Percentiles rank a stretch among this genome's conserved stretches.
Evolutionary conservation across 1,140 invertebrate genomes (phyloP).

Genomic region (Calliopsis andreniformis): DNA sequence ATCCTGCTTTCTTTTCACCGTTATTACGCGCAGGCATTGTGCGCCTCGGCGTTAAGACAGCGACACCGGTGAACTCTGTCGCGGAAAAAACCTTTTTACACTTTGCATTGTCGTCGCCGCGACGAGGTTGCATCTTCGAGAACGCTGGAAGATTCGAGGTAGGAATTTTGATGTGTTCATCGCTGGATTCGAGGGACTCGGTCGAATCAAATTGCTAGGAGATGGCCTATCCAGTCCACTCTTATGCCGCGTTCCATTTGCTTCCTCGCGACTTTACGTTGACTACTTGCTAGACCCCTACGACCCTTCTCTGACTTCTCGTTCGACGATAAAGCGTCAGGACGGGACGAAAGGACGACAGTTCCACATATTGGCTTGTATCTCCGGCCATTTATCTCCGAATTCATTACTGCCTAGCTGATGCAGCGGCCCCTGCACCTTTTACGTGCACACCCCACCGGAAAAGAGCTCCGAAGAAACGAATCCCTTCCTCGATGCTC

Average conservation of each 20-base stretch:
- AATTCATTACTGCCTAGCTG: slow-evolving; percentile 70
- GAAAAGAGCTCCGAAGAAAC: slow-evolving; percentile 45
- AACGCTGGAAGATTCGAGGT: no score
- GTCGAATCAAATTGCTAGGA: no score
- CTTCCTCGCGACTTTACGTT: no score
- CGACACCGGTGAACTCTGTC: background rate
- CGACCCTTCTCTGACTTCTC: slow-evolving; percentile 13
- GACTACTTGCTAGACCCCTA: slow-evolving; percentile 24
- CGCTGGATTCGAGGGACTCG: no score
- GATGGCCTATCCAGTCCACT: no score
- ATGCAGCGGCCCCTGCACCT: slow-evolving; percentile 59
- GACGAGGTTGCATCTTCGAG: background rate
- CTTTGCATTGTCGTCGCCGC: background rate
- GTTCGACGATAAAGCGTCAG: slow-evolving; percentile 51
- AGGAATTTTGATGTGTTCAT: no score
- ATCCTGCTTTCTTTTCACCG: slow-evolving; percentile 29
- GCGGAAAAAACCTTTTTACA: slow-evolving; percentile 2
- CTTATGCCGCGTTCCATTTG: no score
- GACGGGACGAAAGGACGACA: slow-evolving; percentile 48
- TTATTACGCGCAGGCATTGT: slow-evolving; percentile 56
- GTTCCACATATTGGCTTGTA: slow-evolving; percentile 69
- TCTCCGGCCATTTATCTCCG: slow-evolving; percentile 72
- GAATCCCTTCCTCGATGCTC: slow-evolving; percentile 48
- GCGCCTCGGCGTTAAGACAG: slow-evolving; percentile 52
- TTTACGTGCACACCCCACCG: slow-evolving; percentile 17